These are phyloP conservation scores for Campoplex capitator DNA, from an alignment of 2,888 invertebrate species.

Conservation along the genomic window DNA sequence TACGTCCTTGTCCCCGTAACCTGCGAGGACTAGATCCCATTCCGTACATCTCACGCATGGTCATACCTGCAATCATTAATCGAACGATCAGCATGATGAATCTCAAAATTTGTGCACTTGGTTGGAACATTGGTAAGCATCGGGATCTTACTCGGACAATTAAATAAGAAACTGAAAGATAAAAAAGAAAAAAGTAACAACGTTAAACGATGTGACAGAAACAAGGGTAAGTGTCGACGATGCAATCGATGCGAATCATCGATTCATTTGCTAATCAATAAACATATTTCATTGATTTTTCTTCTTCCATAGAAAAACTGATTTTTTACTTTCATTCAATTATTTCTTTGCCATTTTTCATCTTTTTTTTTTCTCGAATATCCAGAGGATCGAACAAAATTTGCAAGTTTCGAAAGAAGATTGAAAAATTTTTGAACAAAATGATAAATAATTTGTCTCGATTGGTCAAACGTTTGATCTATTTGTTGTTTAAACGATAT, in stretches of 20 bases:
- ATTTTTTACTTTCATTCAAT: background rate
- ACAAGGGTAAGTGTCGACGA: conserved; percentile 32
- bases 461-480: background rate
- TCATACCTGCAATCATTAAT: conserved; percentile 77
- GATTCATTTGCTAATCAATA: conserved; percentile 17
- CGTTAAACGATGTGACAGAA: background rate
- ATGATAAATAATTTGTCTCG: background rate
- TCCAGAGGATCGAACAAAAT: background rate
- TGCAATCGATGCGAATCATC: conserved; percentile 24
- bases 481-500: background rate
- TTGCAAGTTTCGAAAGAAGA: background rate
- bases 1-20: conserved; percentile 80
- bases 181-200: conserved; percentile 2
- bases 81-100: conserved; percentile 31
- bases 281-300: conserved; percentile 6
- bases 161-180: background rate
- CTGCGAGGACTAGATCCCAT: conserved; percentile 73
- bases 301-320: background rate
- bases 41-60: conserved; percentile 65
- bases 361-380: background rate
- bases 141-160: background rate
- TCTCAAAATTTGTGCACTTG: conserved; percentile 1
- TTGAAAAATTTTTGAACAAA: background rate
- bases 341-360: background rate
- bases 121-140: conserved; percentile 1